Evolutionary conservation across 2,113 vertebrate species (phyloP).

Genomic region (Oxygymnocypris stewartii): DNA sequence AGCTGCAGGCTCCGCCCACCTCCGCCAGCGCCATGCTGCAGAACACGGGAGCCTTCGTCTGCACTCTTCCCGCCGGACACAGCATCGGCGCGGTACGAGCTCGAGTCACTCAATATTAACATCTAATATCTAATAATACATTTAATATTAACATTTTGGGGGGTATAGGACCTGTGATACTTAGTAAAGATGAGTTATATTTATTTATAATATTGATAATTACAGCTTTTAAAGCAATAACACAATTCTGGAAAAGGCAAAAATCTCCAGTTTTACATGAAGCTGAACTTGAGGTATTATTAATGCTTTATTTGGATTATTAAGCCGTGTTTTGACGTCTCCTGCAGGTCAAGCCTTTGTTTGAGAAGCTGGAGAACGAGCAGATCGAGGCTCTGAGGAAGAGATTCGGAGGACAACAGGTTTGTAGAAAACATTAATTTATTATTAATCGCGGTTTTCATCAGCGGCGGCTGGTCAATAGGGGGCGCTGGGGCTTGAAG

Average conservation of each 20-base stretch:
- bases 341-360: constrained; percentile 88
- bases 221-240: too few relatives aligned
- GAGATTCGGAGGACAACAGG: constrained; percentile 88
- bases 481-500: too few relatives aligned
- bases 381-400: constrained; percentile 86
- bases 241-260: too few relatives aligned
- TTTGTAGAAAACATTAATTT: constrained; percentile 65
- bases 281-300: neutral
- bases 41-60: constrained; percentile 73
- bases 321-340: neutral
- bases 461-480: too few relatives aligned
- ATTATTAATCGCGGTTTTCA: neutral
- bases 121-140: too few relatives aligned
- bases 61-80: constrained; percentile 82
- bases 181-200: too few relatives aligned
- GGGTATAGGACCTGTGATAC: too few relatives aligned
- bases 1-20: constrained; percentile 76
- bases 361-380: constrained; percentile 91
- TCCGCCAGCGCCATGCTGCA: constrained; percentile 70
- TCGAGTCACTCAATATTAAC: neutral
- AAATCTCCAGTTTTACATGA: too few relatives aligned
- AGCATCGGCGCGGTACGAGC: constrained; percentile 77
- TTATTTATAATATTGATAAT: too few relatives aligned
- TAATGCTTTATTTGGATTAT: neutral
- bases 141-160: too few relatives aligned